Evolutionary conservation across 2,888 invertebrate species (phyloP), one percentile per base, ranked within the genome.

Genomic region (Coleophora flavipennella): DNA sequence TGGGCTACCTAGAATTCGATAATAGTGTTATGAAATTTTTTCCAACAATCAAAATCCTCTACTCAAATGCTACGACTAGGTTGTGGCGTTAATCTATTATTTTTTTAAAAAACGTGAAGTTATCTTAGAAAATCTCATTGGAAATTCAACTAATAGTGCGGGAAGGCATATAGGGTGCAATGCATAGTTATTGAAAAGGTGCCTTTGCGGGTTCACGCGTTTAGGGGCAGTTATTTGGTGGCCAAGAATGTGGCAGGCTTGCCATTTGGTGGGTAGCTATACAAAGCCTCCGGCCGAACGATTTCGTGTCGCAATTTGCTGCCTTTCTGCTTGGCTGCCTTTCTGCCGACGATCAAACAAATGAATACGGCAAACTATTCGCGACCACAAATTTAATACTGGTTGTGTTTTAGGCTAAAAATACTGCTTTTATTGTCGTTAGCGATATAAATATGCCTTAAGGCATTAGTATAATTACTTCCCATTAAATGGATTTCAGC

Each of bases 121-220:
- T n/a, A n/a, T n/a, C n/a, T n/a, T 13, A 36, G 36, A 38, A 40
- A 42, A 36, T 50, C 40, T 48, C 47, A 50, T 51, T 51, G 46
- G 42, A 51, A 51, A 61, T 62, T 57, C 53, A 47, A 46, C 42
- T 53, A 55, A 55, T 58, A 53, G 54, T 42, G 43, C 38, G 46
- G 51, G 55, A 62, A 56, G 60, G 58, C 54, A 65, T 67, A 43
- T 45, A 26, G 50, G 53, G 43, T 50, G 55, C 57, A 62, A 54
- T 61, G 57, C 56, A 57, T 55, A 58, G 56, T 53, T 63, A 62
- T 65, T 57, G 57, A 45, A 47, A 45, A 51, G 58, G 56, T 51
- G 48, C 45, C 55, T 48, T 51, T 43, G 46, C 46, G 40, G 33
- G 28, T 13, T 39, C 2, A 3, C 10, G 29, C 4, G 29, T 6